Conservation (phyloP, 2,797 vertebrate genomes). For the Xiphorhynchus erythropygius region DNA sequence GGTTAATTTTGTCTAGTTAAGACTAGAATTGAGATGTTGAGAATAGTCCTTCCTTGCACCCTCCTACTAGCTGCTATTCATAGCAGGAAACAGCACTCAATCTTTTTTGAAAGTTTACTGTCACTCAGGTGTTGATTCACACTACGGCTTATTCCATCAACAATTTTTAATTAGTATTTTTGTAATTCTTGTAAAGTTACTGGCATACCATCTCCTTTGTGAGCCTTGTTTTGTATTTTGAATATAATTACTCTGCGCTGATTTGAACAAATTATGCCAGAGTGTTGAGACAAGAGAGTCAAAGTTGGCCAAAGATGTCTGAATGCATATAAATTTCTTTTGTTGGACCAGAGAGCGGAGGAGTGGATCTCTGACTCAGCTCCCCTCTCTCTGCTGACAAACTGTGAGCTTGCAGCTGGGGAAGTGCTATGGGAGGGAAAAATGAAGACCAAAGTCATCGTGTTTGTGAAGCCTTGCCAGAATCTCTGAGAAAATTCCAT, state of each 20-base stretch:
- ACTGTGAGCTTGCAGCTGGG: slow-evolving; percentile 13
- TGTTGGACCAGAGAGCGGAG: background rate
- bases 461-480: background rate
- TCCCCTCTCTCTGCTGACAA: background rate
- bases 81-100: background rate
- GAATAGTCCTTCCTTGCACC: slow-evolving; percentile 36
- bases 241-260: background rate
- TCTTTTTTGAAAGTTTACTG: background rate
- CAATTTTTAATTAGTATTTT: background rate
- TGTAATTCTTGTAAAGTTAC: background rate
- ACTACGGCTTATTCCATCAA: background rate
- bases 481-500: background rate
- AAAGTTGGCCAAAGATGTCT: slow-evolving; percentile 12
- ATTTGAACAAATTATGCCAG: background rate
- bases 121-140: slow-evolving; percentile 30
- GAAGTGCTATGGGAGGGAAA: background rate
- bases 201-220: background rate
- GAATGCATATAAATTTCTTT: slow-evolving; percentile 3
- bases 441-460: background rate
- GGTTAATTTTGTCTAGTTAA: background rate
- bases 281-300: background rate
- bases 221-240: background rate
- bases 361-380: slow-evolving; percentile 33
- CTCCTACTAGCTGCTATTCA: slow-evolving; percentile 45
- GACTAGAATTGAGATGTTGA: background rate